Evolutionary conservation across 2,797 vertebrate species (phyloP), one percentile per base, ranked within the genome.

Genomic region (Brachymystax lenok): DNA sequence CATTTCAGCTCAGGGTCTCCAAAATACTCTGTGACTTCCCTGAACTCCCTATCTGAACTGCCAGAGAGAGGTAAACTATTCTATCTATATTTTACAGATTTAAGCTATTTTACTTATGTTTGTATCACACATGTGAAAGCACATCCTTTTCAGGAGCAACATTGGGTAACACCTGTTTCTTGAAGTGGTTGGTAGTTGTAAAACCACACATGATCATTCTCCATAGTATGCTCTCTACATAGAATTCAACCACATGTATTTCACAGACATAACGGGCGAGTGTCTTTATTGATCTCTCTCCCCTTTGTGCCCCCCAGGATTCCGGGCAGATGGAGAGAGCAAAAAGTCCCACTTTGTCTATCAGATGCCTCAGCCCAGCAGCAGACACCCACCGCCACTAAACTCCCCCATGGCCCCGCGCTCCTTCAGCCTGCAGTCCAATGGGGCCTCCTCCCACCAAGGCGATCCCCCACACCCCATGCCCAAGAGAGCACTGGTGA

Each of bases 401-500:
- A 83, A 82, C 0, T 89, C 91, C 19, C 87, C 92, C 12, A 88
- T 89, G 74, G 93, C 74, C 75, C 88, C 82, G 0, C 86, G 86
- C 40, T 92, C 93, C 30, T 91, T 91, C 67, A 92, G 90, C 81
- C 87, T 93, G 56, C 94, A 95, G 67, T 79, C 76, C 50, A 90
- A 92, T 13, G 75, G 35, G 33, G 83, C 90, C 70, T 81, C 80
- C 27, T 67, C 74, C 51, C 72, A 74, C 40, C 76, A 73, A 79
- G 89, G 91, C 63, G 80, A 82, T 40, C 79, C 88, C 77, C 94
- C 94, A 24, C 91, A 92, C 80, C 94, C 93, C 0, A 86, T 93
- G 46, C 93, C 94, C 74, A 91, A 93, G 63, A 89, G 87, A 86
- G 88, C 88, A 74, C 24, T 92, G 91, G 94, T 95, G 82, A 90